Evolutionary conservation across 92 coral and sea anemone genomes (phyloP).

Genomic region (Metridium senile): DNA sequence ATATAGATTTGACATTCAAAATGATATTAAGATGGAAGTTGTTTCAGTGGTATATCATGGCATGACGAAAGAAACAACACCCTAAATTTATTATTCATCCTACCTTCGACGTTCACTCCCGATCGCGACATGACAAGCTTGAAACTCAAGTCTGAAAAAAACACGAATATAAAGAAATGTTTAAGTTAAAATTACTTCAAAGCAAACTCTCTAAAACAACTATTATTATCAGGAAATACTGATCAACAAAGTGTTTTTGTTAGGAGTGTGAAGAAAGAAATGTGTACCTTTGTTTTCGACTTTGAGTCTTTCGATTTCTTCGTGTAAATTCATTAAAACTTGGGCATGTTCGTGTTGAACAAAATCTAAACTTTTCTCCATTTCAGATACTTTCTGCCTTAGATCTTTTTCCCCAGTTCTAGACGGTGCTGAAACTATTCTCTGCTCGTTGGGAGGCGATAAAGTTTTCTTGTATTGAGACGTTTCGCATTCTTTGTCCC

Average conservation of each 20-base stretch:
- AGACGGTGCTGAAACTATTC: constrained; percentile 93
- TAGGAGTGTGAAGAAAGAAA: not conserved
- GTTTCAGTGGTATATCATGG: not conserved
- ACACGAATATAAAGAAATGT: not conserved
- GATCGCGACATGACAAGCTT: constrained; percentile 83
- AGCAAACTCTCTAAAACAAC: not conserved
- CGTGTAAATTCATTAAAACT: constrained; percentile 77
- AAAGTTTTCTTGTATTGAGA: constrained; percentile 32
- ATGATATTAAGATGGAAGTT: not conserved
- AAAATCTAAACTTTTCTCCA: constrained; percentile 83
- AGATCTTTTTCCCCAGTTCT: constrained; percentile 62
- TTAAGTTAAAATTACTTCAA: not conserved
- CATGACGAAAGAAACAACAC: not conserved
- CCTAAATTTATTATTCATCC: constrained; percentile 11
- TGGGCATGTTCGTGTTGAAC: constrained; percentile 84
- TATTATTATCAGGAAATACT: not conserved
- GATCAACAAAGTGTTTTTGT: not conserved
- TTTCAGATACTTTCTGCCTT: constrained; percentile 58
- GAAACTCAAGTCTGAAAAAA: constrained; percentile 89
- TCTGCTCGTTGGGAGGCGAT: constrained; percentile 35
- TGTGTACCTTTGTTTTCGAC: constrained; percentile 92
- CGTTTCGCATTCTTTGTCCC: constrained; percentile 37
- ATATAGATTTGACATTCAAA: not conserved
- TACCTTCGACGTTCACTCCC: constrained; percentile 58
- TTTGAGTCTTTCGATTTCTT: constrained; percentile 89